Evolutionary conservation across 2,113 vertebrate genomes (phyloP).

Genomic region (Protomyctophum bolini): DNA sequence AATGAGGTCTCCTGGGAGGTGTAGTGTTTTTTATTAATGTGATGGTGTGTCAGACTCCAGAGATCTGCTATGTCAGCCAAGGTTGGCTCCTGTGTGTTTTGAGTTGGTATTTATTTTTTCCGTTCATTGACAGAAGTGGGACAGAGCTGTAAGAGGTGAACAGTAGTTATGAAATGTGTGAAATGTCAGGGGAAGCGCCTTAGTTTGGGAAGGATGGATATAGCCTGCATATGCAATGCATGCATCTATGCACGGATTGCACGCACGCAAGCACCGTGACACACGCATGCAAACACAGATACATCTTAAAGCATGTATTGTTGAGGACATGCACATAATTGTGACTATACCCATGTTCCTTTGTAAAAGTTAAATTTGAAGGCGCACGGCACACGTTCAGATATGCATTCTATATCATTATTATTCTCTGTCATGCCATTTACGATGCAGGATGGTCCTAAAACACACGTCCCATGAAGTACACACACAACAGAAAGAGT

Average conservation of each 20-base stretch:
- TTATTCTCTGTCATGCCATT: not conserved
- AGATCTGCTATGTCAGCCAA: constrained; percentile 39
- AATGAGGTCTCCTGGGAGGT: constrained; percentile 63
- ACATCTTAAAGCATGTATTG: no score
- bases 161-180: not conserved
- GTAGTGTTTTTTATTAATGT: constrained; percentile 46
- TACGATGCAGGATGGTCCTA: not conserved
- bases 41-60: constrained; percentile 35
- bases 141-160: constrained; percentile 16
- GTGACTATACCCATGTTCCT: no score
- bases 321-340: not conserved
- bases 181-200: constrained; percentile 1
- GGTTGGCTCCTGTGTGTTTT: constrained; percentile 23
- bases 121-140: constrained; percentile 16
- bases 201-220: not conserved
- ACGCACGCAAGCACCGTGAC: not conserved
- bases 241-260: not conserved
- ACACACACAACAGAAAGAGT: constrained; percentile 7
- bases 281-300: no score
- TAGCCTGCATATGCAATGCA: not conserved
- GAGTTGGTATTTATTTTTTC: constrained; percentile 2
- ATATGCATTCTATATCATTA: not conserved
- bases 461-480: not conserved
- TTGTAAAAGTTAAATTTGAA: no score
- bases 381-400: no score